Evolutionary conservation across 1,140 invertebrate species (phyloP).

Genomic region (Zelostemma sp.): DNA sequence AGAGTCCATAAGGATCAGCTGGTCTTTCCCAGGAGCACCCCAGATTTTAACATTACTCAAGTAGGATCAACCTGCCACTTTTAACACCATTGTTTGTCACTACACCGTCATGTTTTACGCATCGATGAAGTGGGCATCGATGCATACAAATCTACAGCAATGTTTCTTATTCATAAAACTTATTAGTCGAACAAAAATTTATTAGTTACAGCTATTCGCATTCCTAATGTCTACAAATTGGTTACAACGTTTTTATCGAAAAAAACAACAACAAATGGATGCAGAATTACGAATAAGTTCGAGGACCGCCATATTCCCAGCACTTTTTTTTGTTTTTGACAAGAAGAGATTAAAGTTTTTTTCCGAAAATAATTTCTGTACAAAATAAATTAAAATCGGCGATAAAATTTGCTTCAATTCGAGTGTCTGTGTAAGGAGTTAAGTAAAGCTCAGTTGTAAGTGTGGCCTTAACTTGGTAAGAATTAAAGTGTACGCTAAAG

Average conservation of each 20-base stretch:
- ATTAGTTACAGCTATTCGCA: not conserved
- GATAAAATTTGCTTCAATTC: constrained; percentile 39
- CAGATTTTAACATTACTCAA: constrained; percentile 72
- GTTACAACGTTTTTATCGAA: too few relatives aligned
- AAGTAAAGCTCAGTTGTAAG: constrained; percentile 44
- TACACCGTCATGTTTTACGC: constrained; percentile 51
- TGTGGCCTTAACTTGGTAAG: constrained; percentile 56
- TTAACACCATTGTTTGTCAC: constrained; percentile 60
- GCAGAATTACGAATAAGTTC: too few relatives aligned
- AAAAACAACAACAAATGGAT: too few relatives aligned
- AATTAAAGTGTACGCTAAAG: constrained; percentile 56
- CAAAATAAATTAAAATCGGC: constrained; percentile 30
- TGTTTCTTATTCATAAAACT: not conserved
- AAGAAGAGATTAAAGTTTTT: not conserved
- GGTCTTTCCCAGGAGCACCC: constrained; percentile 66
- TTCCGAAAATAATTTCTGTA: not conserved
- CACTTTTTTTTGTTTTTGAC: not conserved
- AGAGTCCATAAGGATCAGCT: constrained; percentile 56
- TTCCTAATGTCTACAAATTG: too few relatives aligned
- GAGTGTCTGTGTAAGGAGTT: constrained; percentile 42
- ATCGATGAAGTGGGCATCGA: constrained; percentile 40
- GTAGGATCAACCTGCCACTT: constrained; percentile 66
- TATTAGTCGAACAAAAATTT: not conserved
- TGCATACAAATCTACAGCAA: constrained; percentile 9
- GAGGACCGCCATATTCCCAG: too few relatives aligned